Evolutionary conservation across 2,113 vertebrate species (phyloP), one percentile per base, ranked within the genome.

Genomic region (Chionodraco myersi): DNA sequence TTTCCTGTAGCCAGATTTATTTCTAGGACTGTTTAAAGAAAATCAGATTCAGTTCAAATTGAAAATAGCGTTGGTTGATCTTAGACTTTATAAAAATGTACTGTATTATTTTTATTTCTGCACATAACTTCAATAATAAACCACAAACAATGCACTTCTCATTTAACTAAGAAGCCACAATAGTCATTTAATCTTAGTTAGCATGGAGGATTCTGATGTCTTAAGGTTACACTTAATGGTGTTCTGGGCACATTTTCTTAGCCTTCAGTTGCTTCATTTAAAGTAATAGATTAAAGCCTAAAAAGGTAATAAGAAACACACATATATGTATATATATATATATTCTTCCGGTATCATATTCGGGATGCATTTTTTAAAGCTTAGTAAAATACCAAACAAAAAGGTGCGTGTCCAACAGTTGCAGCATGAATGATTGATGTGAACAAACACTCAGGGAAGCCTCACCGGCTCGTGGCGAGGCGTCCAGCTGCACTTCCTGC

Each of bases 391-490:
- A 58, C 74, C 30, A 15, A 75, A 78, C 12, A 73, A 30, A 61
- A 6, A 51, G 18, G n/a, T 76, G 5, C 58, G 49, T 47, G 11
- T 77, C 83, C 16, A 44, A 34, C 64, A 67, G 57, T 77, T 75
- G 73, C 23, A 63, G 23, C 61, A 49, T 72, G 65, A 66, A 67
- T 84, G 80, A 83, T 89, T 86, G 30, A 73, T 30, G 51, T 47
- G 30, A 61, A 58, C 52, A 62, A 77, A 79, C 56, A 52, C 47
- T 45, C 4, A 14, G 30, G 10, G 5, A 36, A 82, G 56, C 72
- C 95, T 96, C 94, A 99, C 98, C 34, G 97, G 96, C 86, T 98
- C 98, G 56, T 95, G 93, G 51, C 97, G 97, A 58, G 98, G 97
- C 1, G 93, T 96, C 97, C 97, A 98, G 88, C 94, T 96, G 93